Evolutionary conservation across 2,113 vertebrate genomes (phyloP).

Genomic region (Penelope pileata): DNA sequence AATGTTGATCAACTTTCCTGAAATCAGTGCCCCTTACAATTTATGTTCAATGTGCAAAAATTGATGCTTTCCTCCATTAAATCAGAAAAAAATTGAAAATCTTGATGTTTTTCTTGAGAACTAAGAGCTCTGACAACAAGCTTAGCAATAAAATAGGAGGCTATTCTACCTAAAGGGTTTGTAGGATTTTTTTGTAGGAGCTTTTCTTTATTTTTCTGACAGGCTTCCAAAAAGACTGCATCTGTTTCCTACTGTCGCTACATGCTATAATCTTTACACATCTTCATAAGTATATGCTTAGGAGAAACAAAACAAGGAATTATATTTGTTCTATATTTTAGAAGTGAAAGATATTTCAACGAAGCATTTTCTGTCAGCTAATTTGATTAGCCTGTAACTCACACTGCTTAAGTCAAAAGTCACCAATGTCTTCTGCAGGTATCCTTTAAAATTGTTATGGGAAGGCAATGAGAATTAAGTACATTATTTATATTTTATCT

Average conservation of each 20-base stretch:
- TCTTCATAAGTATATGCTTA: background rate
- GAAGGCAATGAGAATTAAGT: background rate
- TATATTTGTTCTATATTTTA: background rate
- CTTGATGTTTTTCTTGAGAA: background rate
- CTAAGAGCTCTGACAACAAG: background rate
- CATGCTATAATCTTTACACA: background rate
- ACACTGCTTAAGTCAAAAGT: background rate
- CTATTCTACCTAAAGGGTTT: background rate
- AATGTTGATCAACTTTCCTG: background rate
- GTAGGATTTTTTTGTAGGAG: slow-evolving; percentile 5
- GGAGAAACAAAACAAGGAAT: background rate
- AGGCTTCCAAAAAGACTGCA: background rate
- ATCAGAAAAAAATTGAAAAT: background rate
- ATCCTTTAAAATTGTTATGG: background rate
- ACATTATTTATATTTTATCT: background rate
- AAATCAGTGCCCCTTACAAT: background rate
- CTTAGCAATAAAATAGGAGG: background rate
- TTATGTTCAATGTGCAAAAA: background rate
- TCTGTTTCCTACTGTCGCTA: background rate
- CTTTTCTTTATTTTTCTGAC: background rate
- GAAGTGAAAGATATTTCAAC: background rate
- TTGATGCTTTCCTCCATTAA: background rate
- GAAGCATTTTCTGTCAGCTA: background rate
- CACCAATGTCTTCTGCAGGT: background rate
- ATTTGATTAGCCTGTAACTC: background rate